A percentile compares a stretch with the other conserved stretches of the same genome.
Conservation (phyloP, 2,888 invertebrate species). For the Vanessa cardui region DNA sequence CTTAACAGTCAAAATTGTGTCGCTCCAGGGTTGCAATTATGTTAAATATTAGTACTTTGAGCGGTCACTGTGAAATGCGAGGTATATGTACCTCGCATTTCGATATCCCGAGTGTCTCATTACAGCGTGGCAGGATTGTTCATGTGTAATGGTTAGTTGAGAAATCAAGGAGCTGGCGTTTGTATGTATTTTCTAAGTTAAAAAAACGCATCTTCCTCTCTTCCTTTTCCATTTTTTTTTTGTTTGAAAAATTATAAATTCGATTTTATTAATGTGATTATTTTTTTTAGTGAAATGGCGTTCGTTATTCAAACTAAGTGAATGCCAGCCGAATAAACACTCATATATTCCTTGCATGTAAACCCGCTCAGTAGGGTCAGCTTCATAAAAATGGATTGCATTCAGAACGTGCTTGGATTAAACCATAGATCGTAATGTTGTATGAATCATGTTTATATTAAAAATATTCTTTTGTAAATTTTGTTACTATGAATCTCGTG, state of each 20-base stretch:
- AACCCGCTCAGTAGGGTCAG: conserved; percentile 45
- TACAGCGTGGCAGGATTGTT: too few relatives aligned
- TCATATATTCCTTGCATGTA: conserved; percentile 46
- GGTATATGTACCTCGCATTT: too few relatives aligned
- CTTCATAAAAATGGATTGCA: conserved; percentile 69
- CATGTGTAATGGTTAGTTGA: too few relatives aligned
- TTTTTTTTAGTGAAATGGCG: conserved; percentile 27
- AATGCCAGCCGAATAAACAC: conserved; percentile 38
- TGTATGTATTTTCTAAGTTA: too few relatives aligned
- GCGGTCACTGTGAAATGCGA: too few relatives aligned
- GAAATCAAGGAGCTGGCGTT: too few relatives aligned
- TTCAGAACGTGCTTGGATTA: conserved; percentile 55
- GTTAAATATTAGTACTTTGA: too few relatives aligned
- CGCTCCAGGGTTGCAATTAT: too few relatives aligned
- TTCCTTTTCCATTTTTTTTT: too few relatives aligned
- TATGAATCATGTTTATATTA: background rate
- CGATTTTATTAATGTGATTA: background rate
- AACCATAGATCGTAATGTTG: conserved; percentile 24
- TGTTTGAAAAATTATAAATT: background rate
- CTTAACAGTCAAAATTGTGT: too few relatives aligned
- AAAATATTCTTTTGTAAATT: background rate
- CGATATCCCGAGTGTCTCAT: too few relatives aligned
- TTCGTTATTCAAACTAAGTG: conserved; percentile 37
- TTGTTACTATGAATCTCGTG: background rate
- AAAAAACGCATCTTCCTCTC: too few relatives aligned